Evolutionary conservation across 2,113 vertebrate genomes (phyloP).

Genomic region (Crypturellus undulatus): DNA sequence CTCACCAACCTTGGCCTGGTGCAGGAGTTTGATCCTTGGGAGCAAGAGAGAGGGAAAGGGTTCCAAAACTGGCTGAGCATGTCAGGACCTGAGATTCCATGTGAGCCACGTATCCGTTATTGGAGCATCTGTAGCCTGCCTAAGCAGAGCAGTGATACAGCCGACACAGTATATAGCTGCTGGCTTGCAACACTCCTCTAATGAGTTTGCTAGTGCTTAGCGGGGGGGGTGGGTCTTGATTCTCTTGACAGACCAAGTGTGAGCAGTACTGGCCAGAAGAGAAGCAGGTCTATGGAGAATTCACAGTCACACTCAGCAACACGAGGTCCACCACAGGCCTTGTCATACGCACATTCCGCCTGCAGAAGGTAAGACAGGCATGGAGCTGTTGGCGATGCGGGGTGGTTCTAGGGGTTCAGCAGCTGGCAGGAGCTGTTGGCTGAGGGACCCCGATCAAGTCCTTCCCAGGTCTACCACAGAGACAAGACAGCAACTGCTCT

Average conservation of each 20-base stretch:
- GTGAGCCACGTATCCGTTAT: neutral
- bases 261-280: conserved; percentile 71
- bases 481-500: accelerated
- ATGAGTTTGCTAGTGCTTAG: neutral
- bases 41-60: too few relatives aligned
- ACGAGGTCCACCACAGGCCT: conserved; percentile 11
- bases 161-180: neutral
- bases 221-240: accelerated
- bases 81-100: neutral
- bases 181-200: neutral
- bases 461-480: neutral
- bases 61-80: neutral
- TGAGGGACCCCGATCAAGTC: accelerated
- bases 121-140: neutral
- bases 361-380: conserved; percentile 49
- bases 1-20: neutral
- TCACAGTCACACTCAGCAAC: conserved; percentile 49
- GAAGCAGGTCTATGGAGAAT: conserved; percentile 12
- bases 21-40: neutral
- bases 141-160: too few relatives aligned
- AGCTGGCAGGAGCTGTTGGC: neutral
- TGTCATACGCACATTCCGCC: conserved; percentile 46
- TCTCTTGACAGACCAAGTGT: conserved; percentile 63
- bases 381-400: neutral
- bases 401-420: neutral